These are phyloP conservation scores for Idaea straminata DNA, from an alignment of 2,888 invertebrate species.

Conservation along the genomic window DNA sequence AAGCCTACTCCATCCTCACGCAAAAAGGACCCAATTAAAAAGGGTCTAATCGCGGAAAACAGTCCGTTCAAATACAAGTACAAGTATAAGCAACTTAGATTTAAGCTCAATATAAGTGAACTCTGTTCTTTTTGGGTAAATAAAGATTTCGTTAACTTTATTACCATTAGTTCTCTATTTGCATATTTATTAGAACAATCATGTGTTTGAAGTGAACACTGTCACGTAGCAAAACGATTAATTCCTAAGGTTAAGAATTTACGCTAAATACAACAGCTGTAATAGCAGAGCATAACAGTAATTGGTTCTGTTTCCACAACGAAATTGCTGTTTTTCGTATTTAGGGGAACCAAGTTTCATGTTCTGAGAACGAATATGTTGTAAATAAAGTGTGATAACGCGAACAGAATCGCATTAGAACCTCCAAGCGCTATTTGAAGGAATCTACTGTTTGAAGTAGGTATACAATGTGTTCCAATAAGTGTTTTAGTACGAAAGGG, in stretches of 20 bases:
- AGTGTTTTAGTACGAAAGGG: too few relatives aligned
- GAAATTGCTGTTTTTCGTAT: slow-evolving; percentile 20
- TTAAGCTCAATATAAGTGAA: too few relatives aligned
- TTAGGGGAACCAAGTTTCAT: slow-evolving; percentile 5
- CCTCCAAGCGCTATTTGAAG: not conserved
- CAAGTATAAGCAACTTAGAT: too few relatives aligned
- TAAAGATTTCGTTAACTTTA: too few relatives aligned
- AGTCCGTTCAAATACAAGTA: too few relatives aligned
- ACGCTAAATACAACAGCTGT: slow-evolving; percentile 15
- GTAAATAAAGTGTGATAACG: slow-evolving; percentile 3
- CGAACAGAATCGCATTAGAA: not conserved
- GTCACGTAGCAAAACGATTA: slow-evolving; percentile 18
- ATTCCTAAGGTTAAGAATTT: slow-evolving; percentile 14
- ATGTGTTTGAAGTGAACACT: slow-evolving; percentile 11
- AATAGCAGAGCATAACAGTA: slow-evolving; percentile 19
- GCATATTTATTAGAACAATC: slow-evolving; percentile 11
- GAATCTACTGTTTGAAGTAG: not conserved
- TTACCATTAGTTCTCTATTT: slow-evolving; percentile 10
- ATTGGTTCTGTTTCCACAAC: slow-evolving; percentile 20
- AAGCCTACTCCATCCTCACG: too few relatives aligned
- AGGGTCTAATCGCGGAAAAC: too few relatives aligned
- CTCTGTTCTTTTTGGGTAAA: too few relatives aligned
- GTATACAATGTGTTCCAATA: too few relatives aligned
- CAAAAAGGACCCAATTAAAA: too few relatives aligned
- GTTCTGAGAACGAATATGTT: slow-evolving; percentile 1